Evolutionary conservation across 2,888 invertebrate genomes (phyloP), one percentile per base, ranked within the genome.

Genomic region (Ichneumoninae sp.): DNA sequence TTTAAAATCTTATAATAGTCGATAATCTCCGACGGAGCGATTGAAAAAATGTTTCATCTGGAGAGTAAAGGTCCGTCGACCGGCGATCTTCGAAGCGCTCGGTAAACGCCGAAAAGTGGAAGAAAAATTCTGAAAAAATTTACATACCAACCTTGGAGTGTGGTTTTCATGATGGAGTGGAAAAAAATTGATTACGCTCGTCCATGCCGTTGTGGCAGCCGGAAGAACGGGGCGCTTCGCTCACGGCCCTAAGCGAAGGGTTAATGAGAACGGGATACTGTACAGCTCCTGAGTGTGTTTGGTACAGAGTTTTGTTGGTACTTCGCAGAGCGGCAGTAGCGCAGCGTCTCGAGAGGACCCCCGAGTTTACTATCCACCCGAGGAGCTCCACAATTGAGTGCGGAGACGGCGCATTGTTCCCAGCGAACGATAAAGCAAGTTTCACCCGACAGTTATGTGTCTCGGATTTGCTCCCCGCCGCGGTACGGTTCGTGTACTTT

Each of bases 381-480:
- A 22, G 71, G 50, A 54, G 73, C 68, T 68, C 73, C 52, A 50
- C 69, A 40, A 78, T 33, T 16, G 50, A 68, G 40, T 50, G 22
- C 13, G 57, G 26, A 70, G 75, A 63, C 63, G 63, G 70, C n/a
- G 66, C 84, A 84, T 81, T 84, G 81, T 84, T 78, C 78, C 19
- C 78, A 65, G 57, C 30, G 60, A 81, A 78, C 69, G 65, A 74
- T 70, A 81, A 84, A 81, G 81, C 69, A 81, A 81, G 74, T 81
- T 84, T 78, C 66, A 60, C 77, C 68, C 50, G 80, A 83, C 83
- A 73, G 66, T 83, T 63, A 73, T 81, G 83, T 57, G 71, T 78
- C 81, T 78, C 66, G 81, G 65, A 81, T 77, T 74, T 44, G 44
- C 73, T 70, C 16, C 47, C 50, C 74, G 54, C 36, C 40, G 78